A percentile compares a stretch with the other conserved stretches of the same genome.
phyloP scores from a whole-genome alignment of 1,140 invertebrate species.

The Zaprionus lachaisei region DNA sequence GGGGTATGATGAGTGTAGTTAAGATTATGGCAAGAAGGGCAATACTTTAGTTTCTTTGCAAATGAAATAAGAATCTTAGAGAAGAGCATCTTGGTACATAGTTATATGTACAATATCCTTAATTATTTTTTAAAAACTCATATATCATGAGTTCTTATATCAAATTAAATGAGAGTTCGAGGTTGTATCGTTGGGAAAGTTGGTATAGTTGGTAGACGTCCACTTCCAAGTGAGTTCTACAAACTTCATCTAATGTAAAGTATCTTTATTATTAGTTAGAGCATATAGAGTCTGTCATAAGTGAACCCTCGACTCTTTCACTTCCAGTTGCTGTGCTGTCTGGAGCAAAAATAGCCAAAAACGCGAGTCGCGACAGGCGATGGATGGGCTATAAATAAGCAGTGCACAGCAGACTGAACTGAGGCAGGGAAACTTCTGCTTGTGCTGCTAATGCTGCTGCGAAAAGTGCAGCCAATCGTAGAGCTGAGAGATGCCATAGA shows the following conservation, averaged over 20 bases:
- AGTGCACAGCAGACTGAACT: slow-evolving; percentile 67
- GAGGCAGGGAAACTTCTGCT: slow-evolving; percentile 32
- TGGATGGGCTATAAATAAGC: slow-evolving; percentile 78
- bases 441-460: neutral
- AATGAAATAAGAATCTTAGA: no score
- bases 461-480: slow-evolving; percentile 19
- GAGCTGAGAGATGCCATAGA: slow-evolving; percentile 4
- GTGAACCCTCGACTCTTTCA: slow-evolving; percentile 12
- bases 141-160: no score
- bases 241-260: slow-evolving; percentile 5
- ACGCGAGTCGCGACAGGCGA: slow-evolving; percentile 70
- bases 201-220: neutral
- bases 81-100: no score
- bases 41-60: no score
- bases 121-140: no score
- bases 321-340: slow-evolving; percentile 59
- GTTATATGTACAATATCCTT: no score
- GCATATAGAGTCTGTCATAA: slow-evolving; percentile 33
- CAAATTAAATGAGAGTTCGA: no score
- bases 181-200: neutral
- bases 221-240: neutral
- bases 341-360: slow-evolving; percentile 79
- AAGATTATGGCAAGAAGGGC: no score
- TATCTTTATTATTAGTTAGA: slow-evolving; percentile 21
- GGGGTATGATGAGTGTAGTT: neutral